These are phyloP conservation scores for Acomys russatus DNA, from an alignment of 2,797 vertebrate species.

Conservation along the genomic window DNA sequence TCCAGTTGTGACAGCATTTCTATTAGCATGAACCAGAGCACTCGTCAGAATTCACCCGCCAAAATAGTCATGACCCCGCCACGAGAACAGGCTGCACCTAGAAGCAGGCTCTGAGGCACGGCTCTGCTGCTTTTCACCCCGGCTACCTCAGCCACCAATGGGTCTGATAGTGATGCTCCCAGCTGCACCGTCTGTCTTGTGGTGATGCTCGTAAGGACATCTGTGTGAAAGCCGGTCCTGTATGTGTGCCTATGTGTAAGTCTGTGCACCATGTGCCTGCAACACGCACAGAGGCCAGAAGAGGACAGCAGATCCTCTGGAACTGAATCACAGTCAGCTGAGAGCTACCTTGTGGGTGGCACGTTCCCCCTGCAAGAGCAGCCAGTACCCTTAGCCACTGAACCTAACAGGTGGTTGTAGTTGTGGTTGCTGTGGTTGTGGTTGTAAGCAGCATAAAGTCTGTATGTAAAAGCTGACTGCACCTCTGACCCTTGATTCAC, in stretches of 20 bases:
- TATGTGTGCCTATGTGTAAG: not conserved
- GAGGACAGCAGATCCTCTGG: not conserved
- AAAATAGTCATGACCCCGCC: not conserved
- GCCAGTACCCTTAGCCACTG: not conserved
- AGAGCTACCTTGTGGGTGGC: not conserved
- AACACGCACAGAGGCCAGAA: not conserved
- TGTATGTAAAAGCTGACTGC: not conserved
- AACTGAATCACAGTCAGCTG: not conserved
- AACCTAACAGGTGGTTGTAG: not conserved
- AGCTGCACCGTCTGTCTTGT: rapidly evolving
- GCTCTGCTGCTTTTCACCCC: not conserved
- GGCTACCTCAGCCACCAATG: too few relatives aligned
- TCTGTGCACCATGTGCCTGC: not conserved
- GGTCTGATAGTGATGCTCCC: not conserved
- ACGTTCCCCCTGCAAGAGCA: not conserved
- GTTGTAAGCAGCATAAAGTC: not conserved
- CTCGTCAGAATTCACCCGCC: not conserved
- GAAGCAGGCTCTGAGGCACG: not conserved
- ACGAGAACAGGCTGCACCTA: not conserved
- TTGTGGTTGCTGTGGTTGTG: too few relatives aligned
- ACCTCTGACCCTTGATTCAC: not conserved
- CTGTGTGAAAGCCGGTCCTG: not conserved
- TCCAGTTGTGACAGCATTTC: not conserved
- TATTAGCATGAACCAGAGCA: not conserved
- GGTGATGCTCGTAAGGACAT: not conserved